Conservation (phyloP, 2,888 invertebrate genomes). For the Papilio demoleus region DNA sequence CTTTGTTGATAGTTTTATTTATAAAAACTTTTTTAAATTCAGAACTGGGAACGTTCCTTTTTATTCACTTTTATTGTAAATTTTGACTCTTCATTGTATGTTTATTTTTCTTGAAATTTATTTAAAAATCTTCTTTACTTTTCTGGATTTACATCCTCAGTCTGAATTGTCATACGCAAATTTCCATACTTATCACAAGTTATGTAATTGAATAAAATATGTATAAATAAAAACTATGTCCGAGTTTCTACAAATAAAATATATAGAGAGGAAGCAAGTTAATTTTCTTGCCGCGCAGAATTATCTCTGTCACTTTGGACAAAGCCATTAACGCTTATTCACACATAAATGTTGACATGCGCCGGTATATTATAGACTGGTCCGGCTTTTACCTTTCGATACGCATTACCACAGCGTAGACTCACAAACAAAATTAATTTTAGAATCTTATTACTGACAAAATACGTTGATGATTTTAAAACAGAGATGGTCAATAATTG, state of each 20-base stretch:
- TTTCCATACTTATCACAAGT: no score
- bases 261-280: not conserved
- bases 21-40: no score
- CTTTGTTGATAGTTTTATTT: no score
- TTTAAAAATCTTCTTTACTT: no score
- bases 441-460: not conserved
- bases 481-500: no score
- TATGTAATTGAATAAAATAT: not conserved
- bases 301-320: constrained; percentile 29
- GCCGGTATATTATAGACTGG: constrained; percentile 29
- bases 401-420: constrained; percentile 27
- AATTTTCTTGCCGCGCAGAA: not conserved
- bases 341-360: constrained; percentile 36
- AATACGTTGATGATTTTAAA: no score
- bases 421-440: not conserved
- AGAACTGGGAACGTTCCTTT: no score
- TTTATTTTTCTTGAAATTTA: no score
- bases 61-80: no score
- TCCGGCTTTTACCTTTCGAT: constrained; percentile 37
- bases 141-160: no score
- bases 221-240: not conserved
- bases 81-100: no score
- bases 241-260: not conserved
- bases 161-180: no score
- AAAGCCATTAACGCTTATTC: constrained; percentile 32